A percentile compares a stretch with the other conserved stretches of the same genome.
phyloP scores from a whole-genome alignment of 2,888 invertebrate genomes.

The Agrotis puta region DNA sequence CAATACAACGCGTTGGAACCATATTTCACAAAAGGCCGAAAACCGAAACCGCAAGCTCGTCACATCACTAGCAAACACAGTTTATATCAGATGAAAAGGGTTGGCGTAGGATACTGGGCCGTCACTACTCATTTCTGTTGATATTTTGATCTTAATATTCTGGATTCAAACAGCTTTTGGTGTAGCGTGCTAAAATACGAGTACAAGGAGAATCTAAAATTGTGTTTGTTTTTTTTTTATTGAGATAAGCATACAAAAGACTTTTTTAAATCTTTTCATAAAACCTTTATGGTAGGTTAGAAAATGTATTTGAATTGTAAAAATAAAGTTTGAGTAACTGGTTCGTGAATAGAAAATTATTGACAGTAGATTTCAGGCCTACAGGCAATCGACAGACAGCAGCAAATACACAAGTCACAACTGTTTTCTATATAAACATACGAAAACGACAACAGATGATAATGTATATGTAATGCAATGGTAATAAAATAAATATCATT shows the following conservation, averaged over 20 bases:
- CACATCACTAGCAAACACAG: conserved; percentile 53
- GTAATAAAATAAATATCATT: no score
- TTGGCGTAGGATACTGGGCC: conserved; percentile 45
- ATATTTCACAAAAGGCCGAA: conserved; percentile 29
- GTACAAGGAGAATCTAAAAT: conserved; percentile 40
- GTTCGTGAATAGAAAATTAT: neutral
- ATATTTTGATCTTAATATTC: conserved; percentile 59
- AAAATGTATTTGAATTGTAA: neutral
- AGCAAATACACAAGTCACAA: no score
- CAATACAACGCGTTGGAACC: conserved; percentile 5
- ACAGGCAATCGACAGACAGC: no score
- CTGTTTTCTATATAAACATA: no score
- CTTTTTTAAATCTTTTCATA: neutral
- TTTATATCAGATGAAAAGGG: conserved; percentile 62
- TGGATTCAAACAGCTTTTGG: conserved; percentile 42
- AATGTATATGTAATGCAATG: no score
- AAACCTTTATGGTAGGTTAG: neutral
- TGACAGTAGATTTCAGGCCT: no score
- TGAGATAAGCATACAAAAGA: neutral
- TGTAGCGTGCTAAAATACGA: neutral
- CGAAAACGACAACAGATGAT: neutral
- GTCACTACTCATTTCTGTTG: conserved; percentile 60
- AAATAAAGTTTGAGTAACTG: neutral
- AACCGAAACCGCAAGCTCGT: conserved; percentile 33
- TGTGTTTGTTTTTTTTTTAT: neutral